These are phyloP conservation scores for Elegia similella DNA, from an alignment of 2,888 invertebrate genomes.

Conservation along the genomic window DNA sequence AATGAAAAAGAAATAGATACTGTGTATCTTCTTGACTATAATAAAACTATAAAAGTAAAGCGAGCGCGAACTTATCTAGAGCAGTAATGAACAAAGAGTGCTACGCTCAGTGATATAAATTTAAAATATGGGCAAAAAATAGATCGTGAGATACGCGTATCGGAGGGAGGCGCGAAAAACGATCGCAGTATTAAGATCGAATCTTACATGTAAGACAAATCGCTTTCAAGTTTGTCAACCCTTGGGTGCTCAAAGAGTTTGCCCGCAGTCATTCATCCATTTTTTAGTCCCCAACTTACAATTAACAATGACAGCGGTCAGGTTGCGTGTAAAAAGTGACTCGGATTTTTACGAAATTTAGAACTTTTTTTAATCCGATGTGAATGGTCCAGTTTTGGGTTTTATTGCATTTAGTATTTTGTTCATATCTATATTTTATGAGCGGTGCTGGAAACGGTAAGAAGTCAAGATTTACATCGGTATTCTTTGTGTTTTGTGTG, in stretches of 20 bases:
- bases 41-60: conserved; percentile 63
- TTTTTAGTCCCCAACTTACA: conserved; percentile 65
- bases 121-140: conserved; percentile 24
- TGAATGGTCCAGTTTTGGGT: conserved; percentile 51
- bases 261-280: conserved; percentile 62
- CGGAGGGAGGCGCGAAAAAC: conserved; percentile 66
- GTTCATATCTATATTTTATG: conserved; percentile 76
- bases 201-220: conserved; percentile 75
- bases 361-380: conserved; percentile 45
- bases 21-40: conserved; percentile 54
- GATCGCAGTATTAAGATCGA: conserved; percentile 60
- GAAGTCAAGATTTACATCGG: conserved; percentile 71
- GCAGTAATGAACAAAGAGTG: conserved; percentile 24
- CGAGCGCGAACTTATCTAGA: conserved; percentile 30
- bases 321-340: conserved; percentile 60
- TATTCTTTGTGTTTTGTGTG: conserved; percentile 62
- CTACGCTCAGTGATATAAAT: background rate
- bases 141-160: conserved; percentile 43
- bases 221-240: conserved; percentile 69
- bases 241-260: conserved; percentile 59
- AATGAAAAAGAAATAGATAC: conserved; percentile 52
- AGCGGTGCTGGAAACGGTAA: conserved; percentile 52
- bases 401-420: conserved; percentile 69
- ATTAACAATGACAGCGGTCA: conserved; percentile 77
- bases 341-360: conserved; percentile 54